phyloP scores from a whole-genome alignment of 2,888 invertebrate genomes.

The Mesorhabditis sp. region DNA sequence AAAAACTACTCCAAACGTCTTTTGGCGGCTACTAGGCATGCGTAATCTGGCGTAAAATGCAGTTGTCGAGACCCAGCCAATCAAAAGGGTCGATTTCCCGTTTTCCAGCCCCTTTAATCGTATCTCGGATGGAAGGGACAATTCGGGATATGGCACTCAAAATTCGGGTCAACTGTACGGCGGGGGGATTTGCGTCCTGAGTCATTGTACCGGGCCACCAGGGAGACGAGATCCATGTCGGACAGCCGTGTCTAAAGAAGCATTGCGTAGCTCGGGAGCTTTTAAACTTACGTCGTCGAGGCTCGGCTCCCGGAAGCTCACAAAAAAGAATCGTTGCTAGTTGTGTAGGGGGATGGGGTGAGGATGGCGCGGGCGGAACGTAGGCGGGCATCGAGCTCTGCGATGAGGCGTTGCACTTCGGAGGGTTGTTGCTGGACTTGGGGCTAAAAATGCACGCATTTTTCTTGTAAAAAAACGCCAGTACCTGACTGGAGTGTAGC shows the following conservation, averaged over 20 bases:
- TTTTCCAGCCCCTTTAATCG: no score
- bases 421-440: constrained; percentile 30
- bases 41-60: no score
- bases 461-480: background rate
- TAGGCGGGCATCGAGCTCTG: constrained; percentile 49
- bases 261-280: no score
- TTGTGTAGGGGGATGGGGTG: background rate
- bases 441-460: constrained; percentile 15
- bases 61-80: no score
- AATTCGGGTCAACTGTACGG: background rate
- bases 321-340: constrained; percentile 4
- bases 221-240: background rate
- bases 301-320: constrained; percentile 3
- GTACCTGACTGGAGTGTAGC: constrained; percentile 23
- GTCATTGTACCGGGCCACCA: background rate
- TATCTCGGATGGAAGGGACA: background rate
- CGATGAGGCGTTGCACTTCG: constrained; percentile 46
- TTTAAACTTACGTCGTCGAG: background rate
- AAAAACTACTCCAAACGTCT: no score
- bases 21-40: no score
- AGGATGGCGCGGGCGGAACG: constrained; percentile 7
- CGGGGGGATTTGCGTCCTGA: background rate
- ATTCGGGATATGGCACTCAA: background rate
- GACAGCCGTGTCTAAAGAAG: background rate
- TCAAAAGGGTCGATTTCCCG: no score